phyloP scores from a whole-genome alignment of 1,140 invertebrate genomes.

The Glossosoma conforme region DNA sequence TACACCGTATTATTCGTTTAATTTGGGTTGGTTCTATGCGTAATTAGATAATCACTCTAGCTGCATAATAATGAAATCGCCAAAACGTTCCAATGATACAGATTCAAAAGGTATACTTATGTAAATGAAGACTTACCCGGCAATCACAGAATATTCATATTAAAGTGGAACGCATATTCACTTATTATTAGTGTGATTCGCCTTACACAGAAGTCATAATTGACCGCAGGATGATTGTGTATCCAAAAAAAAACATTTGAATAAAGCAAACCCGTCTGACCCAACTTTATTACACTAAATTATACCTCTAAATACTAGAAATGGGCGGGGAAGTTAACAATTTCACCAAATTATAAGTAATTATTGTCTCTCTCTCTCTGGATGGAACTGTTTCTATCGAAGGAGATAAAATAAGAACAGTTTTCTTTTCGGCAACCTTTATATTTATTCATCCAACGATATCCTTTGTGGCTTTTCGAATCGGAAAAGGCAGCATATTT shows the following conservation, averaged over 20 bases:
- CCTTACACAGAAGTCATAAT: constrained; percentile 18
- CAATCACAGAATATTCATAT: too few relatives aligned
- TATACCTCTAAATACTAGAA: constrained; percentile 30
- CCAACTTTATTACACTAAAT: constrained; percentile 30
- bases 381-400: constrained; percentile 10
- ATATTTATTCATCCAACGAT: too few relatives aligned
- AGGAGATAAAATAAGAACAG: constrained; percentile 2
- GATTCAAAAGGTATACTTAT: too few relatives aligned
- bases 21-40: too few relatives aligned
- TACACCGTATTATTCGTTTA: too few relatives aligned
- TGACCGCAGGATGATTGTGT: constrained; percentile 11
- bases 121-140: not conserved
- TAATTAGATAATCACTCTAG: too few relatives aligned
- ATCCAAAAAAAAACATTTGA: constrained; percentile 25
- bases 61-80: too few relatives aligned
- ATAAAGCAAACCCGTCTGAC: constrained; percentile 19
- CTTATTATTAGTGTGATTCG: constrained; percentile 22
- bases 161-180: constrained; percentile 1
- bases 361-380: constrained; percentile 17
- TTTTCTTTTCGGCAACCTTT: too few relatives aligned
- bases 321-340: constrained; percentile 14
- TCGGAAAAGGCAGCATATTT: too few relatives aligned
- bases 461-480: too few relatives aligned
- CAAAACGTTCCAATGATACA: too few relatives aligned
- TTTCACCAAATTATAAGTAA: constrained; percentile 26